phyloP scores from a whole-genome alignment of 2,888 invertebrate genomes.

The Ditylenchus weischeri region DNA sequence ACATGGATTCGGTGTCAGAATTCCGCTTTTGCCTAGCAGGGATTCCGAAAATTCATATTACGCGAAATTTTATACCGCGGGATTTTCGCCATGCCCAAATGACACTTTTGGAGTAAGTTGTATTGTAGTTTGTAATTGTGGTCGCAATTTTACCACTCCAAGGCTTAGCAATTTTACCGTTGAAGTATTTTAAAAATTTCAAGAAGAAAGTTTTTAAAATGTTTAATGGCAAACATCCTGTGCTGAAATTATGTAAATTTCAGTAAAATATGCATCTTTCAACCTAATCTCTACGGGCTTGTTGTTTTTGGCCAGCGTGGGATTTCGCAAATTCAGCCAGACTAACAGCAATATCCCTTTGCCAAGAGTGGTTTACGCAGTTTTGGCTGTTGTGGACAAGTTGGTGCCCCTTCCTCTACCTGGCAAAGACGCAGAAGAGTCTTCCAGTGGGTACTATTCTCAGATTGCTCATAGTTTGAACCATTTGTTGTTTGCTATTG shows the following conservation, averaged over 20 bases:
- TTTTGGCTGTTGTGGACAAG: constrained; percentile 43
- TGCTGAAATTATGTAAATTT: constrained; percentile 23
- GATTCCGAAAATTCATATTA: too few relatives aligned
- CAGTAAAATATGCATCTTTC: constrained; percentile 56
- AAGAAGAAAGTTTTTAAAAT: too few relatives aligned
- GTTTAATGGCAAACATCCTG: too few relatives aligned
- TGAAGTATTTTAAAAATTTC: too few relatives aligned
- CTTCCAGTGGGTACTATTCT: constrained; percentile 33
- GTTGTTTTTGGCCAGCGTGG: constrained; percentile 48
- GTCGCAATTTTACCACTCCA: too few relatives aligned
- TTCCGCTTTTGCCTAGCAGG: too few relatives aligned
- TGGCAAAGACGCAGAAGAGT: constrained; percentile 26
- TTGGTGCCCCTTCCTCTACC: constrained; percentile 51
- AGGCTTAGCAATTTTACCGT: too few relatives aligned
- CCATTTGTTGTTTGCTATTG: constrained; percentile 49
- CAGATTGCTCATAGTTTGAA: constrained; percentile 42
- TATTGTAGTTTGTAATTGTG: too few relatives aligned
- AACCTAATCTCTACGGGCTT: constrained; percentile 53
- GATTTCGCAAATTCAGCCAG: constrained; percentile 49
- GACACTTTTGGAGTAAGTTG: too few relatives aligned
- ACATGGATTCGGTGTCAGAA: too few relatives aligned
- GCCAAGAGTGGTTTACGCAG: constrained; percentile 45
- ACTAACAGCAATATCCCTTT: constrained; percentile 51
- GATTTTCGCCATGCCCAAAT: too few relatives aligned
- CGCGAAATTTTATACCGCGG: too few relatives aligned